Conservation (phyloP, 1,140 invertebrate species). For the Cryptotermes secundus region DNA sequence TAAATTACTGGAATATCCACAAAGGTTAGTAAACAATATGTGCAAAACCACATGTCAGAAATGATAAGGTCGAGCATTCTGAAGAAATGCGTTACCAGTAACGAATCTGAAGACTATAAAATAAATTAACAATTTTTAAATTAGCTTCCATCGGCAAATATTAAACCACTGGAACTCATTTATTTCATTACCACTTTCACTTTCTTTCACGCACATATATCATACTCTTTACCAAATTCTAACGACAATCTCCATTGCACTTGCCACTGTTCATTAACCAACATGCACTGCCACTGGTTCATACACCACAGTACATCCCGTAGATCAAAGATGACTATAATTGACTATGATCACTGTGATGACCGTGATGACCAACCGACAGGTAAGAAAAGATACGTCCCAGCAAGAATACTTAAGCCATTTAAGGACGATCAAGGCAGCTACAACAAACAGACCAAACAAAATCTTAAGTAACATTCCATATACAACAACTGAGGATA, state of each 20-base stretch:
- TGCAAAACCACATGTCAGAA: background rate
- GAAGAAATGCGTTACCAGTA: background rate
- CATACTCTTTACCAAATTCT: background rate
- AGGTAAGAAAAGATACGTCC: too few species aligned
- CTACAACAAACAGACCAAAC: too few species aligned
- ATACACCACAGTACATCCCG: background rate
- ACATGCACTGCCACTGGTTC: background rate
- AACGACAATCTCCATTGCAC: background rate
- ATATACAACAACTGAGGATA: too few species aligned
- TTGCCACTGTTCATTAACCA: background rate
- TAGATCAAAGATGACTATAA: too few species aligned
- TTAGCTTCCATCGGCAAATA: background rate
- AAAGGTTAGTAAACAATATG: background rate
- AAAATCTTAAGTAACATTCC: too few species aligned
- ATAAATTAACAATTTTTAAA: background rate
- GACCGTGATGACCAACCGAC: too few species aligned
- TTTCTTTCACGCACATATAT: background rate
- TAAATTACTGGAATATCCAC: background rate
- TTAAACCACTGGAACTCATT: background rate
- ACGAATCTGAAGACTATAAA: background rate
- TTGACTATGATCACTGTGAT: too few species aligned
- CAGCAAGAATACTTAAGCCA: too few species aligned
- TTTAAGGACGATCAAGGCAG: too few species aligned
- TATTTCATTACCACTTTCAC: background rate
- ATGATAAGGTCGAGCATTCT: background rate